phyloP scores from a whole-genome alignment of 2,888 invertebrate genomes.

The Lampropteryx suffumata region DNA sequence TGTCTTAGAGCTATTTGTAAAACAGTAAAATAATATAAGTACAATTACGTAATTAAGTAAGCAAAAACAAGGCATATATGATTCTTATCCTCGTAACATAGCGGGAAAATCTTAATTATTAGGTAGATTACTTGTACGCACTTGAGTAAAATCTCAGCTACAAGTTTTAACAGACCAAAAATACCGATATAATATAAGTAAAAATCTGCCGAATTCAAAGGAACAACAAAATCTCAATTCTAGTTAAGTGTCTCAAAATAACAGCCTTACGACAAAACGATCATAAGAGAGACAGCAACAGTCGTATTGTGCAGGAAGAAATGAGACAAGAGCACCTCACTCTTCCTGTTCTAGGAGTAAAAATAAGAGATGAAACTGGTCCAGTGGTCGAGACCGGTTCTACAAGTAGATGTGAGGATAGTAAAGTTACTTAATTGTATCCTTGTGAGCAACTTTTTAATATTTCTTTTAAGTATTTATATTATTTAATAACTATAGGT shows the following conservation, averaged over 20 bases:
- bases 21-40: no score
- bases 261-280: conserved; percentile 6
- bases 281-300: conserved; percentile 7
- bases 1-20: no score
- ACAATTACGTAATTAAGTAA: no score
- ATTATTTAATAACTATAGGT: no score
- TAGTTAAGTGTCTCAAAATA: conserved; percentile 5
- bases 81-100: no score
- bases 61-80: no score
- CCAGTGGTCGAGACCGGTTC: conserved; percentile 14
- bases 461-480: not conserved
- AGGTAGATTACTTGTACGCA: no score
- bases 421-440: conserved; percentile 18
- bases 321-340: conserved; percentile 5
- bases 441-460: not conserved
- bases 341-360: conserved; percentile 28
- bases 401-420: conserved; percentile 2
- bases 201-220: no score
- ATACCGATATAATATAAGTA: no score
- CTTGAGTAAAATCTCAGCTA: no score
- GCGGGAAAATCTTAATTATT: no score
- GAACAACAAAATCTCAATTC: conserved; percentile 2
- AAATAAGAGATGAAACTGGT: conserved; percentile 22
- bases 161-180: no score
- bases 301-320: not conserved